Evolutionary conservation across 2,797 vertebrate species (phyloP).

Genomic region (Falco naumanni): DNA sequence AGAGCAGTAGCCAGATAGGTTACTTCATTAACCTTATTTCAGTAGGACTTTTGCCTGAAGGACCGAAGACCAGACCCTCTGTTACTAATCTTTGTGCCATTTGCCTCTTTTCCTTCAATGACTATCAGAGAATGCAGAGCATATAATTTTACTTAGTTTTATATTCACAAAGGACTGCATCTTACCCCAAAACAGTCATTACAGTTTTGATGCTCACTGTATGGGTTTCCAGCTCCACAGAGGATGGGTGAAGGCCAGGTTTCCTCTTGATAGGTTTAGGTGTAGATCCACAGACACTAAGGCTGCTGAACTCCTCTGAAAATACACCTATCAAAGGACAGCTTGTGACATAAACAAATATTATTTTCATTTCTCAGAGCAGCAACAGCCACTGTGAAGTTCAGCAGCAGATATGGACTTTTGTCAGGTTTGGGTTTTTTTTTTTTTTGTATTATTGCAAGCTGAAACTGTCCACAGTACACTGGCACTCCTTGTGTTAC

Average conservation of each 20-base stretch:
- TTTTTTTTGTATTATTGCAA: neutral
- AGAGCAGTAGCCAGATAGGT: neutral
- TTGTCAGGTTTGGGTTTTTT: neutral
- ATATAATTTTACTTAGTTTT: neutral
- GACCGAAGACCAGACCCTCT: neutral
- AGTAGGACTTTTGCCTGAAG: neutral
- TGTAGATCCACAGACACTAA: neutral
- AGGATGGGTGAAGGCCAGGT: neutral
- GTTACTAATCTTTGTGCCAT: neutral
- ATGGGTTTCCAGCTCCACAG: neutral
- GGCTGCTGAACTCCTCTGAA: neutral
- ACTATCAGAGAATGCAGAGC: neutral
- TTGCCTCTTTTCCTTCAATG: neutral
- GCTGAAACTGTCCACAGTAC: neutral
- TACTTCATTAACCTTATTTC: neutral
- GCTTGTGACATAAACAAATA: neutral
- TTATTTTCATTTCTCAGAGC: neutral
- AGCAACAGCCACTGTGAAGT: neutral
- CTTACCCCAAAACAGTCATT: neutral
- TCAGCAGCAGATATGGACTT: neutral
- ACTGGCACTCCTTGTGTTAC: neutral
- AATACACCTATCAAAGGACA: neutral
- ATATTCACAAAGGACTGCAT: neutral
- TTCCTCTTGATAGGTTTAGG: neutral
- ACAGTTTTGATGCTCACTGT: neutral